Evolutionary conservation across 1,140 invertebrate genomes (phyloP), one percentile per base, ranked within the genome.

Genomic region (Maniola jurtina): DNA sequence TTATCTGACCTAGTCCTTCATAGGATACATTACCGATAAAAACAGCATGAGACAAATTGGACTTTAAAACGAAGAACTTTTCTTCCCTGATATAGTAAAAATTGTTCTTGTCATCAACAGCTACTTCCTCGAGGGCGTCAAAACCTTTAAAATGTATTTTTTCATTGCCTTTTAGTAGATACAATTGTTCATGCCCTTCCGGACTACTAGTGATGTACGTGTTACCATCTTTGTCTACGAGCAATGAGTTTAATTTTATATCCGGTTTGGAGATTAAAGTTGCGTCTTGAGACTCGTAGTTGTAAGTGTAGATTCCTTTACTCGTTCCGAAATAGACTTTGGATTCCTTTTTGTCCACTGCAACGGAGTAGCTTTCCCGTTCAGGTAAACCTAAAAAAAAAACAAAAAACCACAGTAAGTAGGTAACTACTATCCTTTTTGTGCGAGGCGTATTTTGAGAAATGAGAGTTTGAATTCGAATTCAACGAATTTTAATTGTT

Each of bases 281-380:
- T 0, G 82, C 82, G 40, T 71, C 72, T 36, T 81, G 71, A 8
- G 70, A 75, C 62, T 78, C 72, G 36, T 88, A 84, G 65, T 84
- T 75, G 55, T 86, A 88, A 34, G 60, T 56, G 58, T 66, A 88
- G 54, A 88, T 82, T 36, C 86, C 86, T 62, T 78, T 71, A 16
- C 73, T 77, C 13, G 83, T 88, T 36, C 84, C 83, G 60, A 88
- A 86, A 65, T 81, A 88, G 33, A 87, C 78, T 62, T 77, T 80
- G 0, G 65, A 47, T 10, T 76, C 66, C 34, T 77, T 82, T 56
- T 78, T 86, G 60, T 86, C 84, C n/a, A 85, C 55, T 5, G 84
- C 86, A 61, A 88, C 66, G 11, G 86, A 85, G 65, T 84, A 86
- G 48, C 81, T 81, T 16, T 76, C 55, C 2, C 83, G 79, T 15